Percentiles rank a stretch among this genome's conserved stretches.
These are phyloP conservation scores for Tragulus kanchil DNA, from an alignment of 2,113 vertebrate genomes.

Conservation along the genomic window DNA sequence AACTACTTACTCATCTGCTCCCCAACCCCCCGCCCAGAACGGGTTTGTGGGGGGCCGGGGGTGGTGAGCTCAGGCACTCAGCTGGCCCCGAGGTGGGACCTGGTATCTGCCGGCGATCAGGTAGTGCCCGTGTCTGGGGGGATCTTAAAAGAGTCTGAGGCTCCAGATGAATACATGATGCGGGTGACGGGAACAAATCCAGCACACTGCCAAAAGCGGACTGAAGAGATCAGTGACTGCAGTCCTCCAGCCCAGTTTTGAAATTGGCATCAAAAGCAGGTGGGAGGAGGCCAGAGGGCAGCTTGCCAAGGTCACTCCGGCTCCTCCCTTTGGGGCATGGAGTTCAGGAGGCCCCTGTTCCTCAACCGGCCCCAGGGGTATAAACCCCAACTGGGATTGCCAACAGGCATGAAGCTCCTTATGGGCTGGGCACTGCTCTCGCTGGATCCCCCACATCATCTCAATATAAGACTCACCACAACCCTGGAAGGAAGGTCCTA, in stretches of 20 bases:
- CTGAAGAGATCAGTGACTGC: not conserved
- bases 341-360: not conserved
- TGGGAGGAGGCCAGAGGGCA: not conserved
- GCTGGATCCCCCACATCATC: not conserved
- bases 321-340: not conserved
- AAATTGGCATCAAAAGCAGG: not conserved
- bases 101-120: not conserved
- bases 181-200: not conserved
- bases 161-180: not conserved
- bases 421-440: not conserved
- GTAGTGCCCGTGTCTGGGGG: not conserved
- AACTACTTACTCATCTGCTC: not conserved
- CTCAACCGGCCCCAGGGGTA: not conserved
- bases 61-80: not conserved
- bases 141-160: not conserved
- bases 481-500: not conserved
- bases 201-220: not conserved
- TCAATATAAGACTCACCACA: not conserved
- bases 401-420: not conserved
- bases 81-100: not conserved
- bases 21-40: accelerated
- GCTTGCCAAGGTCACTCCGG: not conserved
- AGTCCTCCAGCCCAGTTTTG: not conserved
- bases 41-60: not conserved
- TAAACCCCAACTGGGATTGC: not conserved